Evolutionary conservation across 2,113 vertebrate genomes (phyloP).

Genomic region (Gavia stellata): DNA sequence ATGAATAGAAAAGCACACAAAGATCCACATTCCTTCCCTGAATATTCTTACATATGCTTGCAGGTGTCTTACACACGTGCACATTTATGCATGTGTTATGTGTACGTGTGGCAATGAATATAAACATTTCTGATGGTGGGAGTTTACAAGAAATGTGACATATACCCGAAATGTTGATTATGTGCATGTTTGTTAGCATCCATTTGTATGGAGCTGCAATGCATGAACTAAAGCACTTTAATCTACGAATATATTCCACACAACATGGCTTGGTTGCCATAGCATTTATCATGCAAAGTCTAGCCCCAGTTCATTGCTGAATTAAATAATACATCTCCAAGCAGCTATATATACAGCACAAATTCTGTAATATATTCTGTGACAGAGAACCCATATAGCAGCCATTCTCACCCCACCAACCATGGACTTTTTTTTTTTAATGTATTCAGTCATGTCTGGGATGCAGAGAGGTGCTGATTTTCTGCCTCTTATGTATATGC

Average conservation of each 20-base stretch:
- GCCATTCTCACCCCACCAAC: neutral
- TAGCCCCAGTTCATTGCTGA: neutral
- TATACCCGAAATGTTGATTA: neutral
- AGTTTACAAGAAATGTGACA: neutral
- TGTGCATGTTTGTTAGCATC: neutral
- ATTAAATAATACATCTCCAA: constrained; percentile 2
- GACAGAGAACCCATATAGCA: neutral
- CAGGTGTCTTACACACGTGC: neutral
- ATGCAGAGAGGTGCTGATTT: neutral
- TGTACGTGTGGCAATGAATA: neutral
- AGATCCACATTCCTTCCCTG: constrained; percentile 19
- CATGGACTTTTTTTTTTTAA: neutral
- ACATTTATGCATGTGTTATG: neutral
- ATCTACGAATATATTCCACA: constrained; percentile 29
- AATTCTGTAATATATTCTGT: neutral
- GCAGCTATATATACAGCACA: neutral
- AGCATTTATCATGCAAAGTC: constrained; percentile 20
- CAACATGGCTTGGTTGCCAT: neutral
- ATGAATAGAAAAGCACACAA: neutral
- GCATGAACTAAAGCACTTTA: constrained; percentile 33
- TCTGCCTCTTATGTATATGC: neutral
- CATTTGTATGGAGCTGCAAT: neutral
- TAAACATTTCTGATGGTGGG: neutral
- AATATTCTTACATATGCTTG: constrained; percentile 1
- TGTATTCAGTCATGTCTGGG: neutral